Evolutionary conservation across 1,140 invertebrate genomes (phyloP).

Genomic region (Platorchestia sp.): DNA sequence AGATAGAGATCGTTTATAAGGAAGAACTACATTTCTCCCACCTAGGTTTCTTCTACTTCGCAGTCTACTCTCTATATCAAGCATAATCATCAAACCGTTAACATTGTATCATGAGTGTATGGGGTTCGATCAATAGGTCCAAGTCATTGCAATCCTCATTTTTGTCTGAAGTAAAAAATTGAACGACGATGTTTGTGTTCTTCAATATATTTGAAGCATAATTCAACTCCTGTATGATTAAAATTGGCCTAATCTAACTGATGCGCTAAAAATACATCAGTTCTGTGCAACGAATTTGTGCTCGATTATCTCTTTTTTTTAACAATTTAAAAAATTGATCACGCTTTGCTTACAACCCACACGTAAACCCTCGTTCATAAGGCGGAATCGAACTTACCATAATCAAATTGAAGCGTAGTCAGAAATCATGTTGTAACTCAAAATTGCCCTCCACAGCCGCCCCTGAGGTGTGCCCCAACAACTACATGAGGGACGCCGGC

Average conservation of each 20-base stretch:
- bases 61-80: not conserved
- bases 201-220: not conserved
- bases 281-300: not conserved
- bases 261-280: not conserved
- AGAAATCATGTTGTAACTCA: not conserved
- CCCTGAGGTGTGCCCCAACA: slow-evolving; percentile 54
- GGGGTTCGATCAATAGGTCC: not conserved
- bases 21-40: too few relatives aligned
- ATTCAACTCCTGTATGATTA: too few relatives aligned
- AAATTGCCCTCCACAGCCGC: not conserved
- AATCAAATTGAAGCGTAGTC: not conserved
- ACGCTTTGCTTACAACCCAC: not conserved
- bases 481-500: slow-evolving; percentile 46
- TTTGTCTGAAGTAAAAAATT: not conserved
- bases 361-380: not conserved
- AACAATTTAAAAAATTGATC: not conserved
- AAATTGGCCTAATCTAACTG: too few relatives aligned
- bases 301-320: not conserved
- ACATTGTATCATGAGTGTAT: not conserved
- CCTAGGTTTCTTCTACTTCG: not conserved
- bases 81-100: not conserved
- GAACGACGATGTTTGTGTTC: not conserved
- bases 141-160: not conserved
- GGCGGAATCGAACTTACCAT: not conserved
- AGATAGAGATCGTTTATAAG: too few relatives aligned